Conservation (phyloP, 2,113 vertebrate genomes). For the Plotosus lineatus region DNA sequence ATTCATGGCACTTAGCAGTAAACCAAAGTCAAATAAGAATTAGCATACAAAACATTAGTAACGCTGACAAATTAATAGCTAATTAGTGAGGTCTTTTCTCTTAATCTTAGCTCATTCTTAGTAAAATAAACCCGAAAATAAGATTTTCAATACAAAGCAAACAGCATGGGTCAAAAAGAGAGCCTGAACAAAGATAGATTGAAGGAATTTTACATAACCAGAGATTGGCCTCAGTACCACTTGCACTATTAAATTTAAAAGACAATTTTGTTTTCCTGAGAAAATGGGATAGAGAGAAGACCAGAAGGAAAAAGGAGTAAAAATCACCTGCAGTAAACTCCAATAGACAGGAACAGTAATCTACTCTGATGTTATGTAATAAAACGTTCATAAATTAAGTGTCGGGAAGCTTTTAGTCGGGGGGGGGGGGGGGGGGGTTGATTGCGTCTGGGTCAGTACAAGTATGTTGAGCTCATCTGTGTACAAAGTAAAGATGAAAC, state of each 20-base stretch:
- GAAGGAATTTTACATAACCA: neutral
- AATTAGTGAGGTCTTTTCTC: neutral
- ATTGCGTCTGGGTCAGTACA: slow-evolving; percentile 48
- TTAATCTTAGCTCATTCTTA: neutral
- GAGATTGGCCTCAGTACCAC: neutral
- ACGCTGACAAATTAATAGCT: neutral
- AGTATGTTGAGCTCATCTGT: slow-evolving; percentile 44
- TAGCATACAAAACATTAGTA: neutral
- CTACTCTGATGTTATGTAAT: slow-evolving; percentile 59
- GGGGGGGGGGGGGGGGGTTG: slow-evolving; percentile 56
- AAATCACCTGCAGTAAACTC: slow-evolving; percentile 1
- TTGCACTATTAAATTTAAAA: neutral
- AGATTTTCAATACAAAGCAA: neutral
- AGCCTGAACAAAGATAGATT: neutral
- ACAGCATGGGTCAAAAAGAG: neutral
- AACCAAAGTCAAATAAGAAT: neutral
- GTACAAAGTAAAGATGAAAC: slow-evolving; percentile 33
- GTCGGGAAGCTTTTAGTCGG: slow-evolving; percentile 62
- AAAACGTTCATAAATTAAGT: slow-evolving; percentile 70
- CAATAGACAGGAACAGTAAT: slow-evolving; percentile 58
- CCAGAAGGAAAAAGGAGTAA: neutral
- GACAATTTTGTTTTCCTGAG: neutral
- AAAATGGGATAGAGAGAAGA: neutral
- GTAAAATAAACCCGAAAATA: neutral
- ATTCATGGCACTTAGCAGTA: neutral